Percentiles rank a stretch among this genome's conserved stretches.
Conservation (phyloP, 2,888 invertebrate species). For the Marasmarcha lunaedactyla region DNA sequence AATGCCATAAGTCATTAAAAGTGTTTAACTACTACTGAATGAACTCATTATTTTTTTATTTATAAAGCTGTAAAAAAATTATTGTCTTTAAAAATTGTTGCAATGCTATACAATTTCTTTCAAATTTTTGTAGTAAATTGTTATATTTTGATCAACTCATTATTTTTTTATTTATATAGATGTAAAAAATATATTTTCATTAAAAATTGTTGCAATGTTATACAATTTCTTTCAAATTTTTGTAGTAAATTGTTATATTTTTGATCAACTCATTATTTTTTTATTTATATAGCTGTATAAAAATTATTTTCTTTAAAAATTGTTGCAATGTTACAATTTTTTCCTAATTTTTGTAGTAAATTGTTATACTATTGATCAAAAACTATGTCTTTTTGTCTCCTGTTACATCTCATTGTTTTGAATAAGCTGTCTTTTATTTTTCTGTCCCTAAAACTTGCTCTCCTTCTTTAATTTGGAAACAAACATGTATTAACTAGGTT, state of each 20-base stretch:
- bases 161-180: no score
- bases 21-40: no score
- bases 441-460: constrained; percentile 5
- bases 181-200: background rate
- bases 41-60: no score
- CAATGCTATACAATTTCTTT: constrained; percentile 4
- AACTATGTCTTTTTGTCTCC: constrained; percentile 7
- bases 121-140: constrained; percentile 5
- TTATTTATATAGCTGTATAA: no score
- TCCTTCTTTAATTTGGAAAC: constrained; percentile 6
- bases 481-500: constrained; percentile 5
- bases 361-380: constrained; percentile 6
- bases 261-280: no score
- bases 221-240: constrained; percentile 6
- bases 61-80: background rate
- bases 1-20: no score
- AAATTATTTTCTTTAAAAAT: constrained; percentile 4
- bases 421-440: constrained; percentile 5
- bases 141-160: constrained; percentile 7
- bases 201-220: no score
- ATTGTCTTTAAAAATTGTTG: constrained; percentile 4
- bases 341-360: constrained; percentile 6
- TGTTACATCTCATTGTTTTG: constrained; percentile 3
- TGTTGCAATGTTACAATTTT: constrained; percentile 4
- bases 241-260: constrained; percentile 6